phyloP scores from a whole-genome alignment of 23 tunicate genomes.

The Clavelina lepadiformis region DNA sequence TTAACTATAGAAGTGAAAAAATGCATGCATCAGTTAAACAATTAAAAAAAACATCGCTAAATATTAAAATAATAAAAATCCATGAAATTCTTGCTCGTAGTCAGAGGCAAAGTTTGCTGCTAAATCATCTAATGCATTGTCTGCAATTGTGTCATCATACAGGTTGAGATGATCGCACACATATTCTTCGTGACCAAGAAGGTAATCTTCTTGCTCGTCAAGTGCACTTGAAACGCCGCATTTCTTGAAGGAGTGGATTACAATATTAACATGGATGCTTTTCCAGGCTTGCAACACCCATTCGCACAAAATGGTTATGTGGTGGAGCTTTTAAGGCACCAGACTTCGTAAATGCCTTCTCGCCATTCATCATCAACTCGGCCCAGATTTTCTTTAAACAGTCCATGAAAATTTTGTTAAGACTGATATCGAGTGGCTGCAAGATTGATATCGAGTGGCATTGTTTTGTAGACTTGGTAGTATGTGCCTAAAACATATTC shows the following conservation, averaged over 20 bases:
- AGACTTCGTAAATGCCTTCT: neutral
- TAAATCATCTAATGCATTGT: too few species aligned
- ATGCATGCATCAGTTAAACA: too few species aligned
- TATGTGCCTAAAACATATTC: slow-evolving; percentile 6
- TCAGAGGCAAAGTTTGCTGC: too few species aligned
- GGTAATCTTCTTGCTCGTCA: slow-evolving; percentile 2
- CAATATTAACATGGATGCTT: neutral
- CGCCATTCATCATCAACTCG: slow-evolving; percentile 9
- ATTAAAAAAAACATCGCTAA: too few species aligned
- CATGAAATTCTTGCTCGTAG: too few species aligned
- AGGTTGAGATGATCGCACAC: slow-evolving; percentile 1
- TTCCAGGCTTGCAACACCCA: slow-evolving; percentile 12
- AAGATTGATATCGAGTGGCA: slow-evolving; percentile 8
- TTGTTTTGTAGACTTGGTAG: neutral
- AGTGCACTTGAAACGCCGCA: slow-evolving; percentile 10
- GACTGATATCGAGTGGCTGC: slow-evolving; percentile 1
- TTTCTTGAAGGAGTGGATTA: neutral
- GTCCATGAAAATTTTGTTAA: slow-evolving; percentile 10
- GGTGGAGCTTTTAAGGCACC: slow-evolving; percentile 2
- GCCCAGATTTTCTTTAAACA: neutral
- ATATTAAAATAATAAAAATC: too few species aligned
- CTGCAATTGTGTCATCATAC: slow-evolving; percentile 10
- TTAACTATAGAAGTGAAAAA: too few species aligned
- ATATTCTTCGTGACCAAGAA: neutral
- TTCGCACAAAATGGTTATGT: neutral